Evolutionary conservation across 2,113 vertebrate species (phyloP).

Genomic region (Pungitius pungitius): DNA sequence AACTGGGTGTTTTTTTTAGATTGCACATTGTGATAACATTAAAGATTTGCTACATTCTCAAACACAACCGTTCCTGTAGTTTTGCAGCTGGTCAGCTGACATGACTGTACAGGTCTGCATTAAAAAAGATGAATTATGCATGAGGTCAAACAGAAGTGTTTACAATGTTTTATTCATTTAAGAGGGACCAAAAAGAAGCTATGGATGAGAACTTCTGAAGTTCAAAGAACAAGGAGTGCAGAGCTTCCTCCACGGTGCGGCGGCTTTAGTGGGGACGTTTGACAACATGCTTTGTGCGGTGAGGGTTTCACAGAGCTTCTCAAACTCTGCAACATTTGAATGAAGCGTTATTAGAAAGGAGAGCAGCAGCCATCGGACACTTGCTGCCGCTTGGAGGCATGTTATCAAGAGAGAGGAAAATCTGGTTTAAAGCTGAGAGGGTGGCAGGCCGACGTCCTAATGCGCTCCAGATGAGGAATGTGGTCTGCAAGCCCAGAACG

Average conservation of each 20-base stretch:
- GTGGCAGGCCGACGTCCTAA: slow-evolving; percentile 64
- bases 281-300: background rate
- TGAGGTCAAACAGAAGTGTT: background rate
- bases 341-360: slow-evolving; percentile 1
- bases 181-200: background rate
- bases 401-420: slow-evolving; percentile 16
- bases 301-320: background rate
- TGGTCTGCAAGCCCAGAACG: slow-evolving; percentile 55
- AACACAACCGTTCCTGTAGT: background rate
- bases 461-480: slow-evolving; percentile 83
- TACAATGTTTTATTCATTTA: background rate
- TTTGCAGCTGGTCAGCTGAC: background rate
- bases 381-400: slow-evolving; percentile 9
- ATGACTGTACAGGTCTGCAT: background rate
- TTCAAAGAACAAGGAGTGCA: background rate
- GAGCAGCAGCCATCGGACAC: slow-evolving; percentile 4
- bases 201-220: background rate
- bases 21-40: slow-evolving; percentile 20
- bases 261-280: background rate
- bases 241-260: background rate
- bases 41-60: slow-evolving; percentile 30
- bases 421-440: slow-evolving; percentile 41
- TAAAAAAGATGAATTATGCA: background rate
- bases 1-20: slow-evolving; percentile 27
- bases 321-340: slow-evolving; percentile 12